Evolutionary conservation across 2,888 invertebrate genomes (phyloP), one percentile per base, ranked within the genome.

Genomic region (Agriopis marginaria): DNA sequence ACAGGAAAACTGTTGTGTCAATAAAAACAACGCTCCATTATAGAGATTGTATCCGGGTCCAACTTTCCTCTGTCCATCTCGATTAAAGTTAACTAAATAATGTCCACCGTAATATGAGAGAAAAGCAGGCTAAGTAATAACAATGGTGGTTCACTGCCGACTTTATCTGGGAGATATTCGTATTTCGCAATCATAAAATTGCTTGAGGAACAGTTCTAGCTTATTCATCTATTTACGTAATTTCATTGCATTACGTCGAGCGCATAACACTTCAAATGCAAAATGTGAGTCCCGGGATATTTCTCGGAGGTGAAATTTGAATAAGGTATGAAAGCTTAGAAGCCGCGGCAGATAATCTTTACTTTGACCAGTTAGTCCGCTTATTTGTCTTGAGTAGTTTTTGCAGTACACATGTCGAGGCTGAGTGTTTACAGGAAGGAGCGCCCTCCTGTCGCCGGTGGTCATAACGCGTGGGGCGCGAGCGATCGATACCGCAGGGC

Each of bases 401-500:
- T 66, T 40, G 42, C 58, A 76, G 75, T 82, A 80, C 86, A 87
- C 82, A 86, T 86, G 84, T 86, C 68, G 44, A n/a, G 51, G 53
- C 47, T 58, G 82, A 86, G 83, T 87, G 86, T 91, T 89, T 88
- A 88, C 83, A 82, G 84, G 84, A 85, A 87, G 86, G 86, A 87
- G 89, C 90, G 91, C 89, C 92, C 92, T 88, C 84, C 86, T 90
- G 93, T 90, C 92, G 92, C 89, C 92, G 88, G 85, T 91, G 90
- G 91, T 83, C 91, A 89, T 87, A 87, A 85, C 86, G 88, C 86
- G 89, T 89, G 91, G 91, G 92, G 90, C 84, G 90, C 85, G 74
- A 79, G 79, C 91, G 92, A 93, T 93, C 93, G 88, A 93, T 93
- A 93, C 87, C 83, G 79, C 84, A 88, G 89, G 92, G 89, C 89